These are phyloP conservation scores for Halictus quadricinctus DNA, from an alignment of 2,888 invertebrate species.

Conservation along the genomic window DNA sequence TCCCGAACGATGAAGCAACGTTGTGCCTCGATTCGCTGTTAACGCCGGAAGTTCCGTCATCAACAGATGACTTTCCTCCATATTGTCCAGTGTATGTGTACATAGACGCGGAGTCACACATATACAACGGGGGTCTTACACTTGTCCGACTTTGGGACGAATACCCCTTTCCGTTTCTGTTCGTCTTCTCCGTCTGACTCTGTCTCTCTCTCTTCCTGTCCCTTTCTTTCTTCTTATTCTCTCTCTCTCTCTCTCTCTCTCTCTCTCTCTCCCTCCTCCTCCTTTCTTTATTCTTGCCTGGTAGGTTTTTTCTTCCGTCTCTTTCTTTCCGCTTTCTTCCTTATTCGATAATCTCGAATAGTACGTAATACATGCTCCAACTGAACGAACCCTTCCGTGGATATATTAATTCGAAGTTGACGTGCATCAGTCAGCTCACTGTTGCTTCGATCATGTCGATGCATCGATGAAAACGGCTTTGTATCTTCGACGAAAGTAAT, in stretches of 20 bases:
- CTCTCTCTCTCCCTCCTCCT: neutral
- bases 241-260: neutral
- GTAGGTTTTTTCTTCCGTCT: slow-evolving; percentile 16
- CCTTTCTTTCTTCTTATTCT: neutral
- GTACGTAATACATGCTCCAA: slow-evolving; percentile 4
- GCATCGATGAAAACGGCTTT: slow-evolving; percentile 30
- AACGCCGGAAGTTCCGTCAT: slow-evolving; percentile 85
- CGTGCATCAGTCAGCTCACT: slow-evolving; percentile 14
- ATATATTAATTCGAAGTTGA: slow-evolving; percentile 9
- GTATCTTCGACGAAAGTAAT: neutral
- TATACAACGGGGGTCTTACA: slow-evolving; percentile 28
- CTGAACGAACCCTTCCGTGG: neutral
- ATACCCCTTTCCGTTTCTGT: slow-evolving; percentile 12
- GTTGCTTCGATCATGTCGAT: slow-evolving; percentile 14
- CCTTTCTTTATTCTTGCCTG: neutral
- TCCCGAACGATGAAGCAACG: slow-evolving; percentile 83
- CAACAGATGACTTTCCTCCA: slow-evolving; percentile 85
- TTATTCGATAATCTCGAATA: slow-evolving; percentile 11
- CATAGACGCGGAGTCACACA: slow-evolving; percentile 20
- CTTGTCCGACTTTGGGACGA: slow-evolving; percentile 4
- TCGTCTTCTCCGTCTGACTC: neutral
- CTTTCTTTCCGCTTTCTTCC: slow-evolving; percentile 36
- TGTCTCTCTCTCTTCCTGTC: neutral
- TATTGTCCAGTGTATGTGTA: slow-evolving; percentile 69
- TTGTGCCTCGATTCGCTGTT: slow-evolving; percentile 83